phyloP scores from a whole-genome alignment of 1,140 invertebrate species.

The Apis laboriosa region DNA sequence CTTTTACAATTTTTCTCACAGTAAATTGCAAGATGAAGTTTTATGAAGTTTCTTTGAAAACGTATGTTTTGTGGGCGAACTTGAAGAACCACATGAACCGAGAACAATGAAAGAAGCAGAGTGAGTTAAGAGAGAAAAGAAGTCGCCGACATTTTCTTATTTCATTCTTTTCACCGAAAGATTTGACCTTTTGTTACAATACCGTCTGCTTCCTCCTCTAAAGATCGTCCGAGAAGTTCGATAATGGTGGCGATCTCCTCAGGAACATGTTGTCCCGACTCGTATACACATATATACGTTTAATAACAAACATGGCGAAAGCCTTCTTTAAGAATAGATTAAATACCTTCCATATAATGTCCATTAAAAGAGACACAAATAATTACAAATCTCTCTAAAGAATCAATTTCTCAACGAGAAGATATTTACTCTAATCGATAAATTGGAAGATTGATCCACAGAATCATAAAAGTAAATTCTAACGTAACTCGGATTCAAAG shows the following conservation, averaged over 20 bases:
- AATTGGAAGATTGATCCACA: not conserved
- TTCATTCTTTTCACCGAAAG: not conserved
- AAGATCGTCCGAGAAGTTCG: not conserved
- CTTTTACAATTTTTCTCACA: too few relatives aligned
- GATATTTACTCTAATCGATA: too few relatives aligned
- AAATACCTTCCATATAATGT: too few relatives aligned
- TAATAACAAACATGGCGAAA: not conserved
- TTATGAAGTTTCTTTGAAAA: not conserved
- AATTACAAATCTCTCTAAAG: not conserved
- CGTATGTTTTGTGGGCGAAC: not conserved
- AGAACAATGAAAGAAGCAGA: slow-evolving; percentile 6
- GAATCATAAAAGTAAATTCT: not conserved
- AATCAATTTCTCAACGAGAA: not conserved
- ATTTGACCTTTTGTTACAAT: slow-evolving; percentile 2
- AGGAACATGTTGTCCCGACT: not conserved
- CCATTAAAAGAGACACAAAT: too few relatives aligned
- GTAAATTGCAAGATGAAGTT: not conserved
- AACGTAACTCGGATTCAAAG: not conserved
- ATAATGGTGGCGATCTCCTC: not conserved
- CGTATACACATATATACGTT: not conserved
- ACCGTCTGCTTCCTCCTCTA: not conserved
- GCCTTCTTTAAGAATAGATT: too few relatives aligned
- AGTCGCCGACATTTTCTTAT: slow-evolving; percentile 15
- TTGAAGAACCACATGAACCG: not conserved
- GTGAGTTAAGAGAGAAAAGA: not conserved